Evolutionary conservation across 1,140 invertebrate species (phyloP), one percentile per base, ranked within the genome.

Genomic region (Caenorhabditis brenneri): DNA sequence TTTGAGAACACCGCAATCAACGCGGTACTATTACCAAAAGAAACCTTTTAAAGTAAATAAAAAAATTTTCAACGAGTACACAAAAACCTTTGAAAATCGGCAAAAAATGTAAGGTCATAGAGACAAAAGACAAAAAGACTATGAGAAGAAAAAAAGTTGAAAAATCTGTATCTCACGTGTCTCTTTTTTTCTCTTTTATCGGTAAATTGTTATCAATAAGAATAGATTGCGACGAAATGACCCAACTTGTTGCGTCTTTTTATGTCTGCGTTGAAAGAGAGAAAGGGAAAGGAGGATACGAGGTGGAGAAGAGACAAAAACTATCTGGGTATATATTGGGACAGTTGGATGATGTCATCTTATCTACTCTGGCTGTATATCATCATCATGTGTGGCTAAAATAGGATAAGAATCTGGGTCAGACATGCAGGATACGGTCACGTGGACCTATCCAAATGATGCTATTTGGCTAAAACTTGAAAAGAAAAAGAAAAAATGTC

Each of bases 221-320:
- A 33, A 33, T 27, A 19, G 29, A 33, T n/a, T 33, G 22, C 65
- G 65, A 74, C 65, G 65, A 74, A 74, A 74, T 74, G 65, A 74
- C 53, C 53, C 49, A 16, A n/a, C 7, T n/a, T n/a, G n/a, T n/a
- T n/a, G n/a, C n/a, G 15, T 6, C 49, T 51, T 24, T 55, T 55
- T 27, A 27, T 55, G 53, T 55, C 53, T 55, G 53, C 53, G 53
- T 55, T 55, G 53, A 55, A 27, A 55, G 24, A 27, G 53, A n/a
- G 22, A n/a, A n/a, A 7, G n/a, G n/a, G 15, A 55, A 12, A 12
- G 27, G 53, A 55, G 9, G 9, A 27, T 27, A n/a, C 1, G 19
- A n/a, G n/a, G 0, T 0, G 27, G 9, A 27, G 15, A 29, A 12
- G 27, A 55, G 24, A 27, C 24, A 55, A 55, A 55, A 27, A 55